Base-by-base conservation (phyloP, 2,797 vertebrate species). In the Gambusia yucatana region DNA sequence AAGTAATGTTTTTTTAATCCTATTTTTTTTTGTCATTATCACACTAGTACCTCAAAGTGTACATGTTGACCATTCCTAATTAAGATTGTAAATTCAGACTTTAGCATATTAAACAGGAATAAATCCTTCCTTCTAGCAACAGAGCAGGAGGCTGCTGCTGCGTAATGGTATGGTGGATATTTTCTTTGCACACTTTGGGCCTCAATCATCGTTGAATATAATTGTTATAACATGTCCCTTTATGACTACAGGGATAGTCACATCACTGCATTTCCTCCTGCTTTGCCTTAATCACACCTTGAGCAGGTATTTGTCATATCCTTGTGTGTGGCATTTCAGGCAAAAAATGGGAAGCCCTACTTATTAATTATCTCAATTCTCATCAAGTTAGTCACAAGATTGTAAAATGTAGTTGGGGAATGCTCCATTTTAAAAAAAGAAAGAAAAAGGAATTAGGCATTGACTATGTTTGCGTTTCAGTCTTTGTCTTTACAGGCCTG, bases 271-370 rank as follows among this genome's bases (percentile, higher is more conserved):
- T 47, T 73, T 28, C 67, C 44, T 79, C 39, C 33, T 46, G 67
- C 73, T 80, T 81, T 55, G 72, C 72, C 48, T 74, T 85, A 84
- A 80, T 79, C 77, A 61, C 70, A 75, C 46, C 28, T 28, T 1
- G 72, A 75, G 82, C 50, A 84, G 82, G 61, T 17, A 80, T 81
- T 30, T 73, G 79, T 39, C 87, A 79, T 82, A 46, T 87, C 86
- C 89, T 73, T 78, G 74, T 33, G 70, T 39, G 13, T 44, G 25
- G 57, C 41, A 61, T 28, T 41, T 79, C 87, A 89, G 89, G 90
- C 89, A 83, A 87, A 88, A 88, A 77, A 77, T 61, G 87, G 81
- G 11, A 91, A 92, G 84, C 78, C 13, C 48, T 73, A 78, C 82
- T 79, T 20, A 46, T 33, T 47, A 77, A 80, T 73, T 72, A 85